Base-by-base conservation (phyloP, 2,888 invertebrate species). In the Hololepta plana region DNA sequence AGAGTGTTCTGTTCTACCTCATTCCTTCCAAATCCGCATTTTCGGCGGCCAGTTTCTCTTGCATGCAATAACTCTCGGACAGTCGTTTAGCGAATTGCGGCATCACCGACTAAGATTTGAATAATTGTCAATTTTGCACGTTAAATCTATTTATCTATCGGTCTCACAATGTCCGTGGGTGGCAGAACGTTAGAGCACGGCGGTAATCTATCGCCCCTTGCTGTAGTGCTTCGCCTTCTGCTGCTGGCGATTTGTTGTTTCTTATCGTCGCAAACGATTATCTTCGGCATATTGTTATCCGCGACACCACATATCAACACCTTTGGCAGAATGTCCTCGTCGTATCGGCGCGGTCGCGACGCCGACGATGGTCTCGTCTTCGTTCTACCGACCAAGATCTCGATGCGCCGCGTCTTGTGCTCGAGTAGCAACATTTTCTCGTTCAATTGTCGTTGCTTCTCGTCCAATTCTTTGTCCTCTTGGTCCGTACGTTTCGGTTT, bases 11-110 rank as follows among this genome's bases (percentile, higher is more conserved):
- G n/a, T n/a, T n/a, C 33, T 46, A 73, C 68, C 71, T 67, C 46
- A 66, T 70, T 26, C 66, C 66, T 54, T 74, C 72, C 38, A 74
- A 52, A 40, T 67, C 61, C 8, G 68, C 69, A 47, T 73, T 73
- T 48, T 72, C 72, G 4, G 64, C 60, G 1, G 64, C 71, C 26
- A 74, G 51, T 46, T 64, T 67, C 45, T 73, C 72, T 41, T 73
- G 72, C 66, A 72, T 66, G 36, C 62, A 62, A 46, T 71, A 65
- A 37, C 70, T 68, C 43, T 72, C 69, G 31, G 56, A 63, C 31
- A 73, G 52, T 41, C 66, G 64, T 38, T 66, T 60, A 6, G 67
- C 57, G 27, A 60, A 44, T 36, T 46, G 40, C 6, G 48, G 47
- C 35, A 48, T 36, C 4, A 41, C 36, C 6, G n/a, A 17, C 17